Conservation (phyloP, 2,797 vertebrate species). For the Semaprochilodus insignis region DNA sequence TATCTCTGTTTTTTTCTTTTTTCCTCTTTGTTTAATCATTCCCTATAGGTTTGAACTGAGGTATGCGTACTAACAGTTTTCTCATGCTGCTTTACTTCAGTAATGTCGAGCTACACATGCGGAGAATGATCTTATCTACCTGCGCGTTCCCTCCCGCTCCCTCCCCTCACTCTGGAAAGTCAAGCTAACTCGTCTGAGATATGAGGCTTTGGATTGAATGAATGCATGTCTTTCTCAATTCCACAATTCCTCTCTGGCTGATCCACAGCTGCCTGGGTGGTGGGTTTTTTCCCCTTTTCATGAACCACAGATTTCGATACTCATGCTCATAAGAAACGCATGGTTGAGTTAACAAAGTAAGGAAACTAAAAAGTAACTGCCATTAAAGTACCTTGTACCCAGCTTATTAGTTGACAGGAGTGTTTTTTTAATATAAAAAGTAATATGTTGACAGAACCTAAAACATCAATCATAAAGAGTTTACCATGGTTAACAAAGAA, state of each 20-base stretch:
- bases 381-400: conserved; percentile 88
- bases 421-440: conserved; percentile 88
- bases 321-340: conserved; percentile 69
- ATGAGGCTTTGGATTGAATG: conserved; percentile 75
- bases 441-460: conserved; percentile 85
- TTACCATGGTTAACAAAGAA: conserved; percentile 74
- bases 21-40: conserved; percentile 84
- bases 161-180: conserved; percentile 81
- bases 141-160: conserved; percentile 79
- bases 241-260: conserved; percentile 79
- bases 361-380: conserved; percentile 74
- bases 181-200: conserved; percentile 84
- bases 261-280: conserved; percentile 87
- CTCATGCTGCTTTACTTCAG: conserved; percentile 97
- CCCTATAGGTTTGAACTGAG: conserved; percentile 96
- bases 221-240: conserved; percentile 70
- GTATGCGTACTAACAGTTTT: conserved; percentile 93
- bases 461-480: conserved; percentile 82
- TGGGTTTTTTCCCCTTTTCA: conserved; percentile 63
- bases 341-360: conserved; percentile 69
- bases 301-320: conserved; percentile 80
- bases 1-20: conserved; percentile 74
- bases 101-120: conserved; percentile 96
- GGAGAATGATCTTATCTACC: conserved; percentile 93
- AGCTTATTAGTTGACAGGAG: conserved; percentile 90